Evolutionary conservation across 2,888 invertebrate species (phyloP).

Genomic region (Erebia aethiops): DNA sequence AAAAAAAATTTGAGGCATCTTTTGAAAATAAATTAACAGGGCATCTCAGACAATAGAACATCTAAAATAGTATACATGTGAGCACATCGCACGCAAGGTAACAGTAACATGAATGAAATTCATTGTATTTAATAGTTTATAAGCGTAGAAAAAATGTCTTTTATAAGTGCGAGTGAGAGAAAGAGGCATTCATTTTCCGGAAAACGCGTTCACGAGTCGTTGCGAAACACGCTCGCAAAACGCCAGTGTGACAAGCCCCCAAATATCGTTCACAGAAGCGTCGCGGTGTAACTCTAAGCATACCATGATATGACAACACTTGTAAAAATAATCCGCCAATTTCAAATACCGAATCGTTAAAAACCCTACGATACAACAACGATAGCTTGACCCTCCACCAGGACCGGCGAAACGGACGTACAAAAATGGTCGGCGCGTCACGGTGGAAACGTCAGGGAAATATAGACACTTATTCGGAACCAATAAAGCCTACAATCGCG

Average conservation of each 20-base stretch:
- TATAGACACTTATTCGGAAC: conserved; percentile 48
- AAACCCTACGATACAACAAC: conserved; percentile 60
- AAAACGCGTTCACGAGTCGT: no score
- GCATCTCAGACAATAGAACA: no score
- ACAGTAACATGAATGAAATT: no score
- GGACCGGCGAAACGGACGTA: conserved; percentile 10
- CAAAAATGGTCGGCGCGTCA: conserved; percentile 6
- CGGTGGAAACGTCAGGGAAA: conserved; percentile 31
- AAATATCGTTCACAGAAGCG: conserved; percentile 57
- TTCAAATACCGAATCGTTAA: conserved; percentile 39
- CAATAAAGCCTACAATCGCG: conserved; percentile 40
- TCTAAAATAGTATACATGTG: no score
- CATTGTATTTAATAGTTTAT: no score
- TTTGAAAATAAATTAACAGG: no score
- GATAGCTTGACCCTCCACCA: conserved; percentile 47
- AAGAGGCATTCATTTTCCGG: no score
- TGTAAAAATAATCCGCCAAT: conserved; percentile 53
- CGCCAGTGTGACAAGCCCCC: conserved; percentile 42
- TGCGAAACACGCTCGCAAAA: no score
- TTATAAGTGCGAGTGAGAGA: no score
- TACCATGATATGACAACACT: conserved; percentile 66
- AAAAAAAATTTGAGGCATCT: no score
- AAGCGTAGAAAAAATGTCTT: no score
- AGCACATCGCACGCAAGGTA: no score
- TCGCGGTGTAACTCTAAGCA: conserved; percentile 55